Base-by-base conservation (phyloP, 2,888 invertebrate species). In the Baccha elongata region DNA sequence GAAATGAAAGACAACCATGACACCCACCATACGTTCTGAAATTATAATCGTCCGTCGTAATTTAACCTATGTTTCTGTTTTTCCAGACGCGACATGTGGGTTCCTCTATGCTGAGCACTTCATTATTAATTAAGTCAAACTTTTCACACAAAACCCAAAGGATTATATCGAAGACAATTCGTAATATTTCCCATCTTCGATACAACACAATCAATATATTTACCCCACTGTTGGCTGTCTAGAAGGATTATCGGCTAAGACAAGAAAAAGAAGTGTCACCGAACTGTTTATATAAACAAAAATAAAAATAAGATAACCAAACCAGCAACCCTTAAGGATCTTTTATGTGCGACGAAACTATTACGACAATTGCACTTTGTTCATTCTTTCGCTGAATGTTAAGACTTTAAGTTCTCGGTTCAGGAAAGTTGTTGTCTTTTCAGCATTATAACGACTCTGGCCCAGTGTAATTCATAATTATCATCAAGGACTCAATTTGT, bases 401-500 rank as follows among this genome's bases (percentile, higher is more conserved):
- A 35, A 60, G 69, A 65, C 71, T 58, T 58, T 65, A 37, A 17
- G 65, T 46, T 58, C 23, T 15, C 21, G 35, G n/a, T 58, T 58
- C 58, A 42, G 44, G 21, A 50, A 69, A 58, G 37, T 52, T 55
- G 46, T 69, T 42, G 58, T 26, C 40, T 37, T 55, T 58, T 80
- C 69, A 74, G 69, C 42, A 58, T 69, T 44, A n/a, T n/a, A 69
- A 80, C 64, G 64, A 68, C 64, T 60, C 52, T 75, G 65, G n/a
- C 75, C 64, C 65, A 71, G 71, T 71, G 67, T 75, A 75, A 81
- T 75, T 75, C 60, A 65, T 75, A 75, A 80, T 80, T 74, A 80
- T 64, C 80, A 65, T 81, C 80, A 75, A 81, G 80, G 65, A 81
- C 68, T 80, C 80, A 55, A 75, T 69, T 75, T 65, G 80, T 60